These are phyloP conservation scores for Spilosoma lubricipeda DNA, from an alignment of 2,888 invertebrate genomes.

Conservation along the genomic window DNA sequence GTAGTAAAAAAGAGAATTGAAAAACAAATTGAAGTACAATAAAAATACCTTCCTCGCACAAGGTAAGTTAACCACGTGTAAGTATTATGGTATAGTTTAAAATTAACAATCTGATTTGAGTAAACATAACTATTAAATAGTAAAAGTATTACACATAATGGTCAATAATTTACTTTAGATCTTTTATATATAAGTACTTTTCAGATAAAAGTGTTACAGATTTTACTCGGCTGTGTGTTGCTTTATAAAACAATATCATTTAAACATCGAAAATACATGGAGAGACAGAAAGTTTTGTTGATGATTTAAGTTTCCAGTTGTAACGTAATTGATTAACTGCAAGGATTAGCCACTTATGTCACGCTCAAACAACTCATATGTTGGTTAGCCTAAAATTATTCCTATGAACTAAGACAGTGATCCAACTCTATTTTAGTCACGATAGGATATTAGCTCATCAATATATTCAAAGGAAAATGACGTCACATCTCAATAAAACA, in stretches of 20 bases:
- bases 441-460: slow-evolving; percentile 16
- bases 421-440: not conserved
- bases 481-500: not conserved
- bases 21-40: not conserved
- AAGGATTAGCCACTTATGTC: not conserved
- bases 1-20: not conserved
- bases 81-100: too few relatives aligned
- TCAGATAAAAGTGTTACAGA: too few relatives aligned
- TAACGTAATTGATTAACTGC: not conserved
- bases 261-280: not conserved
- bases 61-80: too few relatives aligned
- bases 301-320: not conserved
- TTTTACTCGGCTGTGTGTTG: not conserved
- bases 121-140: too few relatives aligned
- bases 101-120: too few relatives aligned
- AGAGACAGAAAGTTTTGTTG: not conserved
- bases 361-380: not conserved
- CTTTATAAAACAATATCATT: not conserved
- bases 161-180: too few relatives aligned
- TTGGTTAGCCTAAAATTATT: not conserved
- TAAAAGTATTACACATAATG: too few relatives aligned
- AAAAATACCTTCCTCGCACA: too few relatives aligned
- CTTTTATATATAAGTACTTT: too few relatives aligned
- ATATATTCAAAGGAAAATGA: not conserved
- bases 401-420: not conserved